A percentile compares a stretch with the other conserved stretches of the same genome.
Evolutionary conservation across 2,113 vertebrate genomes (phyloP).

Genomic region (Nanorana parkeri): DNA sequence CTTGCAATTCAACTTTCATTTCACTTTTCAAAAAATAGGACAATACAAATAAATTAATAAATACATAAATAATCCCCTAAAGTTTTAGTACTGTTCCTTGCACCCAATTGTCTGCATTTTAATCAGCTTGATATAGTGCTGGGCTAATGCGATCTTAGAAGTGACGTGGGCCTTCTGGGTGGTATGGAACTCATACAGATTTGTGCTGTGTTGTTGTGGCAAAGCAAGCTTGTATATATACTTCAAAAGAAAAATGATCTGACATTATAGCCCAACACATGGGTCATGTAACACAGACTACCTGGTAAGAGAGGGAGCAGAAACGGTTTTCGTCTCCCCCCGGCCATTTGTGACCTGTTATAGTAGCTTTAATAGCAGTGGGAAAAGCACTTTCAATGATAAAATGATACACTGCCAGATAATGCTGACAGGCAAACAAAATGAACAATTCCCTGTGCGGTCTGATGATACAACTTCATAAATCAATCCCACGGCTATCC

Average conservation of each 20-base stretch:
- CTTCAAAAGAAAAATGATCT: conserved; percentile 58
- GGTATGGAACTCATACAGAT: conserved; percentile 58
- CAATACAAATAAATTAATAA: conserved; percentile 61
- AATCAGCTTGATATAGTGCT: conserved; percentile 58
- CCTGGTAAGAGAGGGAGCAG: conserved; percentile 48
- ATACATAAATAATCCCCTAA: conserved; percentile 65
- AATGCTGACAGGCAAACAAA: conserved; percentile 30
- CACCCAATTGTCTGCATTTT: conserved; percentile 62
- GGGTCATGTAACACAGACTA: conserved; percentile 37
- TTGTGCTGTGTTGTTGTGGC: conserved; percentile 56
- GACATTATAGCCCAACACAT: conserved; percentile 40
- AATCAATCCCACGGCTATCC: conserved; percentile 20
- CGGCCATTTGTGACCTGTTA: conserved; percentile 53
- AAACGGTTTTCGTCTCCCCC: conserved; percentile 32
- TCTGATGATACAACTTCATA: conserved; percentile 12
- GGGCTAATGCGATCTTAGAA: conserved; percentile 52
- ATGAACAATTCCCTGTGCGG: conserved; percentile 25
- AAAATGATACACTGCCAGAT: conserved; percentile 49
- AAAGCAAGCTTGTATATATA: conserved; percentile 49
- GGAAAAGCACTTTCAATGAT: conserved; percentile 52
- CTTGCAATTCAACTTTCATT: no score
- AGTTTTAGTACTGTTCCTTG: conserved; percentile 53
- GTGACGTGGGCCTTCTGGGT: conserved; percentile 62
- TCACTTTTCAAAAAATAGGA: neutral
- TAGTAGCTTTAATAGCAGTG: conserved; percentile 27